Base-by-base conservation (phyloP, 1,140 invertebrate species). In the Chlorops oryzae region DNA sequence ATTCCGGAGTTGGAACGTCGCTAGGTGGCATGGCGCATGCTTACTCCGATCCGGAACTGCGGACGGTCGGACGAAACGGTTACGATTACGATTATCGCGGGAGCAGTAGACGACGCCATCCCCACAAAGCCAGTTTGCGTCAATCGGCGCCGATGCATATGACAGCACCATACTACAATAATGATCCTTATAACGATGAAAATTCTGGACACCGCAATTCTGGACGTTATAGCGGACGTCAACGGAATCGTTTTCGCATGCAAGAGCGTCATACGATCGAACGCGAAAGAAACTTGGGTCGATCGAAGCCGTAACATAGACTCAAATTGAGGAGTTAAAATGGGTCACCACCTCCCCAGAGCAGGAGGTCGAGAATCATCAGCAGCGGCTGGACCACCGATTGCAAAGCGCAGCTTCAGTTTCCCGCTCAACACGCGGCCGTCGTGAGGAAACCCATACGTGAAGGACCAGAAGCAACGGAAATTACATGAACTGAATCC, bases 1-100 rank as follows among this genome's bases (percentile, higher is more conserved):
- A 70, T 57, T 81, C 78, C 12, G 76, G 67, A 0, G 15, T 70
- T 10, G 64, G 62, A 50, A 49, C 74, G 64, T 73, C 71, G 6
- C 51, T 78, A 76, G 42, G 71, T 58, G 89, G 89, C 82, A 1
- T 74, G 2, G 72, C 73, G 40, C 65, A 79, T 68, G 71, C 78
- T 47, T 67, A 81, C 41, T 79, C 78, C 3, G 78, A 80, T 59
- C 78, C 77, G 0, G 77, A 80, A 40, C 70, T 70, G 3, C 62
- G 63, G 6, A 59, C 50, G 3, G 41, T 73, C 64, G 37, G 77
- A 70, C 47, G 77, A 1, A 51, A 65, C 15, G 58, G 64, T 17
- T 23, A 47, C 5, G 61, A 65, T 10, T 50, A 59, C 15, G 44
- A 42, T 7, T 62, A 52, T 27, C 51, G 56, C 6, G 55, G 57